Base-by-base conservation (phyloP, 2,113 vertebrate genomes). In the Rhynchomys soricoides region DNA sequence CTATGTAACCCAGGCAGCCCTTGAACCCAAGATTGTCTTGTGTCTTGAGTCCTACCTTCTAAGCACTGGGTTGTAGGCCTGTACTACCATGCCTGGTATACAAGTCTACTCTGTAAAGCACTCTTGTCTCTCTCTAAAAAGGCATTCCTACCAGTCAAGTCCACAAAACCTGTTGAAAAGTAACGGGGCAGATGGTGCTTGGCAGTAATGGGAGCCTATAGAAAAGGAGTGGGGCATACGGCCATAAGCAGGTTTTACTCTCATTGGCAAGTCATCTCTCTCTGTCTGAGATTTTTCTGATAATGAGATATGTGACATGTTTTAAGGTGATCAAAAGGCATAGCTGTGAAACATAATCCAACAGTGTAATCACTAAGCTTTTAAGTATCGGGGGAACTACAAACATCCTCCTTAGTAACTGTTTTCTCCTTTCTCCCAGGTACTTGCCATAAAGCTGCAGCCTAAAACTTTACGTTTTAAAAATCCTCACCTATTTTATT, bases 371-470 rank as follows among this genome's bases (percentile, higher is more conserved):
- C n/a, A n/a, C n/a, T n/a, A n/a, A n/a, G n/a, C n/a, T n/a, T n/a
- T 82, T 86, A 91, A 88, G 13, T 22, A 68, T 62, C 22, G 22
- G 34, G 16, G 70, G 48, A 50, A 95, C 91, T 59, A 43, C 2
- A 91, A 90, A 15, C 3, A 3, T 89, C 52, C n/a, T 48, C 79
- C 92, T 85, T 37, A 91, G 68, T 22, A 17, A 26, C 31, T n/a
- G 75, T 64, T 73, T 70, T 7, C 74, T 52, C 89, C 24, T 31
- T 45, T 83, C 8, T 79, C 37, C n/a, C 77, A 83, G 4, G 55
- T 4, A 52, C 15, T 48, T 89, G 59, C 77, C 37, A 93, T 93
- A 86, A 95, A 95, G 89, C 40, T 10, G 74, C 15, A 73, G 43
- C 37, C 16, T 21, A 43, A 43, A 48, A n/a, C 59, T 45, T 85